These are phyloP conservation scores for Oceanodroma leucorhoa DNA, from an alignment of 2,797 vertebrate genomes.

Conservation along the genomic window DNA sequence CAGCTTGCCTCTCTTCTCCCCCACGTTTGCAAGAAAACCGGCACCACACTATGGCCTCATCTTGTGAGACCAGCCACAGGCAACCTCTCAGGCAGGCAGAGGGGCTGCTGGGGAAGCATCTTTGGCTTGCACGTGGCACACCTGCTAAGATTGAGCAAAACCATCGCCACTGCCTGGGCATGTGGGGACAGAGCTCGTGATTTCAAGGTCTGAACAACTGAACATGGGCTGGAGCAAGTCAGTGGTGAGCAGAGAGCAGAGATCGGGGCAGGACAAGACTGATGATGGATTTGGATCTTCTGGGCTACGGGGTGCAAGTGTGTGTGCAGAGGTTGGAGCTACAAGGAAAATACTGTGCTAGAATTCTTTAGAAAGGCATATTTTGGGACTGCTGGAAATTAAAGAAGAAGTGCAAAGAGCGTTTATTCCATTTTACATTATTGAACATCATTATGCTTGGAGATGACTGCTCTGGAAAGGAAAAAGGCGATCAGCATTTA, in stretches of 20 bases:
- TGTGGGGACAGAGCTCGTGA: neutral
- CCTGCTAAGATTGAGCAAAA: neutral
- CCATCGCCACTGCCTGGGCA: neutral
- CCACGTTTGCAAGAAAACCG: neutral
- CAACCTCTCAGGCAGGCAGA: neutral
- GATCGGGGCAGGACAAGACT: neutral
- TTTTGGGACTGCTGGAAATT: neutral
- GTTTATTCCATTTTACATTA: neutral
- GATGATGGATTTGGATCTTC: neutral
- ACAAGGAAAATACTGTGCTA: neutral
- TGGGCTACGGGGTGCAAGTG: neutral
- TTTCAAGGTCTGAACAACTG: neutral
- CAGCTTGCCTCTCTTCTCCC: neutral
- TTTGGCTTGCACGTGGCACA: neutral
- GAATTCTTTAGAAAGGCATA: neutral
- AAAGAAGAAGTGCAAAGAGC: neutral
- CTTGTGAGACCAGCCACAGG: neutral
- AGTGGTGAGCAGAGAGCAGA: neutral
- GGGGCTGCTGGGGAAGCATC: neutral
- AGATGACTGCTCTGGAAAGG: neutral
- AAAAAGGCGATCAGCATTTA: neutral
- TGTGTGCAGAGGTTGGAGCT: neutral
- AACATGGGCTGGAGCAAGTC: neutral
- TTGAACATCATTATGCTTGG: neutral
- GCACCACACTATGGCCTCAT: accelerated